Evolutionary conservation across 2,888 invertebrate species (phyloP).

Genomic region (Tethea ocularis): DNA sequence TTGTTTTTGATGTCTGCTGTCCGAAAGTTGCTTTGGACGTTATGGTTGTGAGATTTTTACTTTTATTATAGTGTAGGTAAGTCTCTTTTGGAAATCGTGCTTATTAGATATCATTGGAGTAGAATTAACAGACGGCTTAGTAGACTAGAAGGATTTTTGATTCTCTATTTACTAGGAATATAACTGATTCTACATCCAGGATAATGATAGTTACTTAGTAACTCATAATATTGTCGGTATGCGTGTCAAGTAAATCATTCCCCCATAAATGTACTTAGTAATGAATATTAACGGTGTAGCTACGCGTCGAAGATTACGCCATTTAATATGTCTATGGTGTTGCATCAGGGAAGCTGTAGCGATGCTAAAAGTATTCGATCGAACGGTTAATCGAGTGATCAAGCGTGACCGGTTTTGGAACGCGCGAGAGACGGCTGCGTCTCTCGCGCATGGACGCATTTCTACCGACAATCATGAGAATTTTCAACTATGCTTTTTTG

Average conservation of each 20-base stretch:
- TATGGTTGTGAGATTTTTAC: too few species aligned
- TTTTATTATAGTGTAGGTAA: too few species aligned
- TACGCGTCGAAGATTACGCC: background rate
- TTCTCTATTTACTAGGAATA: background rate
- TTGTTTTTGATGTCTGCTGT: background rate
- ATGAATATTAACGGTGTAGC: background rate
- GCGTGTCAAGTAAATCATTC: background rate
- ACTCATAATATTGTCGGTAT: background rate
- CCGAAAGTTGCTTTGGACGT: background rate
- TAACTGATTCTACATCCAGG: background rate
- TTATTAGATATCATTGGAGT: too few species aligned
- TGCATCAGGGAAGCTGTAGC: constrained; percentile 43
- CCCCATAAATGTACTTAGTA: background rate
- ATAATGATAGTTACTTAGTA: background rate
- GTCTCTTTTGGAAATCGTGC: too few species aligned
- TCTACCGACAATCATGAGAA: background rate
- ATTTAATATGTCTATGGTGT: constrained; percentile 29
- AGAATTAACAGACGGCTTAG: too few species aligned
- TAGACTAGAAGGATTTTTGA: too few species aligned
- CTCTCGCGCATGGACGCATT: constrained; percentile 1
- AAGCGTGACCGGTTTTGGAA: constrained; percentile 38
- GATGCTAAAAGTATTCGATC: constrained; percentile 18
- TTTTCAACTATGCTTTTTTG: background rate
- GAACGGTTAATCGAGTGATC: constrained; percentile 31
- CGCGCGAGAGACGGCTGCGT: constrained; percentile 16